These are phyloP conservation scores for Darevskia mixta DNA, from an alignment of 2,797 vertebrate genomes.

Conservation along the genomic window DNA sequence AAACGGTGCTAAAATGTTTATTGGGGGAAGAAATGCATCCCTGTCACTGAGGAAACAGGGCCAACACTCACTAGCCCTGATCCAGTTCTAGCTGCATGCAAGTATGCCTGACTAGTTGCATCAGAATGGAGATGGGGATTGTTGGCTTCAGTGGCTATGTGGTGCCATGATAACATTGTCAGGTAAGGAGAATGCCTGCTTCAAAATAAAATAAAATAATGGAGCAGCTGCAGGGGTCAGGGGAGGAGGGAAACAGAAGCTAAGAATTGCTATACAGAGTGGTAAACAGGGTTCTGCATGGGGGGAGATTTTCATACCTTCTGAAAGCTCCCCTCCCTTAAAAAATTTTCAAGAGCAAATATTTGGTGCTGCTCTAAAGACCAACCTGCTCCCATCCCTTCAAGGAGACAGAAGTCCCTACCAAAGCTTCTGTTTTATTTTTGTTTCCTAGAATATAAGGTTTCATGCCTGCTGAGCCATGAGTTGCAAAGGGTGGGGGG, in stretches of 20 bases:
- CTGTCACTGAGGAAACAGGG: neutral
- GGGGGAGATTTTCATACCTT: neutral
- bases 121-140: neutral
- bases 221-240: too few relatives aligned
- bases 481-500: neutral
- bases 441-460: neutral
- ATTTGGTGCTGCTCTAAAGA: neutral
- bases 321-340: neutral
- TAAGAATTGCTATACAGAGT: neutral
- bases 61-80: neutral
- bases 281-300: neutral
- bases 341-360: neutral
- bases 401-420: neutral
- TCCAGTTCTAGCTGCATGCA: neutral
- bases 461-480: conserved; percentile 9
- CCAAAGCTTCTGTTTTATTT: neutral
- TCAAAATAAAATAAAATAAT: neutral
- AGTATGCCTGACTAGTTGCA: neutral
- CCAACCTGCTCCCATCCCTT: neutral
- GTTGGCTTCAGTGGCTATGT: neutral
- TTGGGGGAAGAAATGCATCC: neutral
- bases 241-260: neutral
- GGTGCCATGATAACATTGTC: neutral
- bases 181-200: neutral
- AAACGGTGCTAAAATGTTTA: neutral